Evolutionary conservation across 1,140 invertebrate genomes (phyloP).

Genomic region (Microplitis demolitor): DNA sequence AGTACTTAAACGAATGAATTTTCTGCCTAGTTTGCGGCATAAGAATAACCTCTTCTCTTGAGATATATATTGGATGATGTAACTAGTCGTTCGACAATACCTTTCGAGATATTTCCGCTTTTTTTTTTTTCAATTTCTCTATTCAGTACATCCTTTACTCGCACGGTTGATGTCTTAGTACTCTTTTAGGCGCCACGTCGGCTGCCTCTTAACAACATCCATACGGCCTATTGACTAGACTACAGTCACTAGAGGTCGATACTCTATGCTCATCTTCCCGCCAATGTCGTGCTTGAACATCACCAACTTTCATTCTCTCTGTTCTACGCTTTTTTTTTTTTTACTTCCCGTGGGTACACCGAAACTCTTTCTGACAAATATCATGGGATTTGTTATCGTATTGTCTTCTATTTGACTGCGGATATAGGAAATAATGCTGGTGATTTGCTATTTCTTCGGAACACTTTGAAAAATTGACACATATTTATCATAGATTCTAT

Average conservation of each 20-base stretch:
- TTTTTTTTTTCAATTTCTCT: background rate
- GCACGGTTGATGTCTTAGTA: conserved; percentile 14
- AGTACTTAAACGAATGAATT: background rate
- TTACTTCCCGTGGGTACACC: conserved; percentile 26
- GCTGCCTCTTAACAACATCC: conserved; percentile 29
- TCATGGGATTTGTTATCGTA: background rate
- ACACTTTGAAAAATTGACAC: background rate
- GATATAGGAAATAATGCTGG: background rate
- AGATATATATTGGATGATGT: conserved; percentile 15
- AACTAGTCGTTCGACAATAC: conserved; percentile 9
- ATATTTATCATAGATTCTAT: background rate
- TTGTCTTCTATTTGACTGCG: background rate
- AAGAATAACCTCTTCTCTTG: conserved; percentile 1
- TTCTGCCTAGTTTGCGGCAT: background rate
- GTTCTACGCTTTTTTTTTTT: background rate
- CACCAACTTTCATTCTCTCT: background rate
- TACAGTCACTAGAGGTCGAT: conserved; percentile 24
- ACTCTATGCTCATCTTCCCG: conserved; percentile 21
- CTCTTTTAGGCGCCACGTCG: conserved; percentile 34
- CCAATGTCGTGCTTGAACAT: conserved; percentile 13
- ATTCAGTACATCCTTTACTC: background rate
- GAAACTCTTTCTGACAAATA: conserved; percentile 1
- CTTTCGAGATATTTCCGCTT: background rate
- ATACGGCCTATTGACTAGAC: background rate
- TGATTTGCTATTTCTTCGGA: background rate